Percentiles rank a stretch among this genome's conserved stretches.
Conservation (phyloP, 2,888 invertebrate species). For the Drosophila koepferae region DNA sequence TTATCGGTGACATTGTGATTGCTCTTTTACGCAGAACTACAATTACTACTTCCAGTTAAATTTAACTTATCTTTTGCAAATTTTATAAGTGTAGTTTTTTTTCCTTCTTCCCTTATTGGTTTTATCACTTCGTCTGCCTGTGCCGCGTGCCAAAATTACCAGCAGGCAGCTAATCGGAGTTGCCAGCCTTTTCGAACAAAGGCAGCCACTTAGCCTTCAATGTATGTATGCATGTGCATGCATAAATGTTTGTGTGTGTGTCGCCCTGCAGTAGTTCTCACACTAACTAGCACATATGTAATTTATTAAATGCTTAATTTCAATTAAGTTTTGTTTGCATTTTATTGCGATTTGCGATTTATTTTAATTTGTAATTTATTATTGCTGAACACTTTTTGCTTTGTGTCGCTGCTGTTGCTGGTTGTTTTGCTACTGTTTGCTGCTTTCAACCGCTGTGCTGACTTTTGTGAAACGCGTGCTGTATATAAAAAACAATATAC, state of each 20-base stretch:
- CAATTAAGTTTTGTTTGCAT: constrained; percentile 26
- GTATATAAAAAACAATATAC: background rate
- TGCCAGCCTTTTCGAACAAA: constrained; percentile 54
- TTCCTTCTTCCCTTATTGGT: background rate
- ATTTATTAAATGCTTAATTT: constrained; percentile 25
- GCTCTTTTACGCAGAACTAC: constrained; percentile 25
- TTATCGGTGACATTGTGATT: constrained; percentile 14
- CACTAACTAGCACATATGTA: constrained; percentile 11
- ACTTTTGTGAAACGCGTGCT: constrained; percentile 47
- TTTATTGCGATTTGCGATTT: constrained; percentile 32
- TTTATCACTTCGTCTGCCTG: background rate
- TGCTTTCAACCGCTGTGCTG: constrained; percentile 39
- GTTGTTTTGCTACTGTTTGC: constrained; percentile 54
- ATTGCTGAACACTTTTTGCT: constrained; percentile 26
- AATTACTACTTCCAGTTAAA: too few species aligned
- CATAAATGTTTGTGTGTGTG: background rate
- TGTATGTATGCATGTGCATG: constrained; percentile 1
- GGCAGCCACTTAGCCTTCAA: constrained; percentile 12
- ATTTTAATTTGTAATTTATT: constrained; percentile 14
- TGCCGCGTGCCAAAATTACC: constrained; percentile 9
- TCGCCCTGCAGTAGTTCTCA: background rate
- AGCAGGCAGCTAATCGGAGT: constrained; percentile 28
- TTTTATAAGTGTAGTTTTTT: background rate
- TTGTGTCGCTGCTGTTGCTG: constrained; percentile 47
- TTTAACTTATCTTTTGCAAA: background rate